These are phyloP conservation scores for Drosophila micromelanica DNA, from an alignment of 1,140 invertebrate species.

Conservation along the genomic window DNA sequence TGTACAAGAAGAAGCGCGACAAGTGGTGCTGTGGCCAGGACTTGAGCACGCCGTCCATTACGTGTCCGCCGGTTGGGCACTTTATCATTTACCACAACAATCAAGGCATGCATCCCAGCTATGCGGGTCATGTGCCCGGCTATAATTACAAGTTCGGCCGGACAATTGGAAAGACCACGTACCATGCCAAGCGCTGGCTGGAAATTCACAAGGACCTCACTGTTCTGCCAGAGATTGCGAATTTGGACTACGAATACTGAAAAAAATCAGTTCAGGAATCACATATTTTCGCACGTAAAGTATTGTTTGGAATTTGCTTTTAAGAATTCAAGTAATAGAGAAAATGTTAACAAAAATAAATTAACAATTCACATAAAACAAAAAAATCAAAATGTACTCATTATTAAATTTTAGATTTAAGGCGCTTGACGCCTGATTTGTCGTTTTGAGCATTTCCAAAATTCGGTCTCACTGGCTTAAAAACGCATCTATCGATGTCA, in stretches of 20 bases:
- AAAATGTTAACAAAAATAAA: neutral
- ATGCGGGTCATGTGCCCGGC: conserved; percentile 89
- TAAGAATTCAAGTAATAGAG: neutral
- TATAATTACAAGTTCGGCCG: conserved; percentile 88
- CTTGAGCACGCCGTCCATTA: conserved; percentile 44
- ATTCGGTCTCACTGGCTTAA: conserved; percentile 4
- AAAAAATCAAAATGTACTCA: neutral
- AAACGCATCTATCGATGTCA: conserved; percentile 17
- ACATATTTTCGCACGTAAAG: neutral
- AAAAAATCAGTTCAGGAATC: neutral
- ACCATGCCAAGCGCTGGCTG: conserved; percentile 89
- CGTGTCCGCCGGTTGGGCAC: conserved; percentile 85
- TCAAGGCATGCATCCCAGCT: conserved; percentile 89
- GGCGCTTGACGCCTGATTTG: neutral
- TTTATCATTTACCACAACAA: conserved; percentile 88
- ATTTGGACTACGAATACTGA: conserved; percentile 63
- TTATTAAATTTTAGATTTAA: neutral
- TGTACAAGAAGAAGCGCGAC: conserved; percentile 85
- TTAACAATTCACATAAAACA: too few relatives aligned
- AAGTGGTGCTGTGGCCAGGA: conserved; percentile 88
- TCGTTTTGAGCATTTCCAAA: neutral
- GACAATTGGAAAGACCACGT: conserved; percentile 88
- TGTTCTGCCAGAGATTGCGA: conserved; percentile 63
- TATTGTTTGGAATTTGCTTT: neutral
- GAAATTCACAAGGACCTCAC: conserved; percentile 61